Evolutionary conservation across 2,113 vertebrate genomes (phyloP).

Genomic region (Choloepus hoffmanni): DNA sequence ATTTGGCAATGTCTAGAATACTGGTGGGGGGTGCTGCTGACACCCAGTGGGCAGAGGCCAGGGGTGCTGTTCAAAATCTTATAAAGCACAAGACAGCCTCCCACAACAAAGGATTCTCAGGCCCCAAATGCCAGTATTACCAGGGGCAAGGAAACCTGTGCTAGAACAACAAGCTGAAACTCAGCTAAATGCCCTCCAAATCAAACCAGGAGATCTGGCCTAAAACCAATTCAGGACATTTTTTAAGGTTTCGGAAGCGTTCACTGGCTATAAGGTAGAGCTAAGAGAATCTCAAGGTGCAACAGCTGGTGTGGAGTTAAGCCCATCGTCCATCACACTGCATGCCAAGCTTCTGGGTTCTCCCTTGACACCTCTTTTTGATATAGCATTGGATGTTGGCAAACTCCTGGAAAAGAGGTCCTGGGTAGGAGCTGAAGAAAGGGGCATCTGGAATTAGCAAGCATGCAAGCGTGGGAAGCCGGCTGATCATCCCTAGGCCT

Average conservation of each 20-base stretch:
- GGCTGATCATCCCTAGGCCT: neutral
- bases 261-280: neutral
- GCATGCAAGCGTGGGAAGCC: neutral
- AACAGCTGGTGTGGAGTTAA: accelerated
- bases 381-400: neutral
- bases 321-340: accelerated
- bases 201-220: neutral
- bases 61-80: neutral
- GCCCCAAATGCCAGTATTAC: neutral
- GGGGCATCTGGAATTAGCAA: neutral
- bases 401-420: neutral
- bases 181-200: neutral
- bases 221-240: neutral
- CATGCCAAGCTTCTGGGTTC: neutral
- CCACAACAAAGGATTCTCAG: neutral
- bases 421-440: neutral
- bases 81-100: no score
- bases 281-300: neutral
- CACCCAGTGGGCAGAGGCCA: neutral
- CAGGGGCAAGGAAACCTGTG: accelerated
- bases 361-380: neutral
- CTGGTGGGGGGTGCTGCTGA: no score
- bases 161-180: neutral
- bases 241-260: neutral
- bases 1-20: neutral